phyloP scores from a whole-genome alignment of 2,888 invertebrate genomes.

The Andricus quercusramuli region DNA sequence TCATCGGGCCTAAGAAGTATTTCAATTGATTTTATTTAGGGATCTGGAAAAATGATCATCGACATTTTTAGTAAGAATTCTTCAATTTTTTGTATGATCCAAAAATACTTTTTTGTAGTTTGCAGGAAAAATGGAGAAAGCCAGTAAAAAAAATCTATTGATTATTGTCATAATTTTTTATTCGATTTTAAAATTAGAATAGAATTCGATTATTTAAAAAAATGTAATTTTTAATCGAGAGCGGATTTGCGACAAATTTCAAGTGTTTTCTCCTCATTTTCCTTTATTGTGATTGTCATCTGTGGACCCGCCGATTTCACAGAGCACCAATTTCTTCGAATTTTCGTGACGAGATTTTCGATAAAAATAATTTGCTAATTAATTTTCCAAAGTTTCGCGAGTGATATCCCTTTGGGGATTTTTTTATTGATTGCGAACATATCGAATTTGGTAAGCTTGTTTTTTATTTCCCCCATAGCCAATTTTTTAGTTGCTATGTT shows the following conservation, averaged over 20 bases:
- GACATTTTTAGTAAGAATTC: too few relatives aligned
- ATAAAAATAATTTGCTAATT: not conserved
- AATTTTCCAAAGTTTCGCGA: slow-evolving; percentile 36
- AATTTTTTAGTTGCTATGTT: not conserved
- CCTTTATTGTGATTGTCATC: not conserved
- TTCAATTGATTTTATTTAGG: too few relatives aligned
- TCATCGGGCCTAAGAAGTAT: too few relatives aligned
- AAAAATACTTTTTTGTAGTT: too few relatives aligned
- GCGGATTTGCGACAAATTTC: slow-evolving; percentile 8
- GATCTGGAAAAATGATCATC: too few relatives aligned
- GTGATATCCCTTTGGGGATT: slow-evolving; percentile 11
- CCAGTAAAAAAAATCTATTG: too few relatives aligned
- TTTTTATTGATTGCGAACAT: not conserved
- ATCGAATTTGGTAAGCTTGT: not conserved
- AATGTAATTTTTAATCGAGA: not conserved
- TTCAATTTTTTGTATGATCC: too few relatives aligned
- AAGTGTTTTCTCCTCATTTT: slow-evolving; percentile 12
- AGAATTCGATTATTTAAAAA: not conserved
- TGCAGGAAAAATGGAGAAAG: too few relatives aligned
- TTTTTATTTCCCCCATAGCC: not conserved
- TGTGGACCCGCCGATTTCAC: not conserved
- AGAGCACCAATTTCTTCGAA: slow-evolving; percentile 6
- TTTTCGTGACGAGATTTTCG: slow-evolving; percentile 14
- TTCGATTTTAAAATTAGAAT: not conserved
- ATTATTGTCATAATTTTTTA: too few relatives aligned